A percentile compares a stretch with the other conserved stretches of the same genome.
Evolutionary conservation across 2,888 invertebrate genomes (phyloP).

Genomic region (Eupelmus urozonus): DNA sequence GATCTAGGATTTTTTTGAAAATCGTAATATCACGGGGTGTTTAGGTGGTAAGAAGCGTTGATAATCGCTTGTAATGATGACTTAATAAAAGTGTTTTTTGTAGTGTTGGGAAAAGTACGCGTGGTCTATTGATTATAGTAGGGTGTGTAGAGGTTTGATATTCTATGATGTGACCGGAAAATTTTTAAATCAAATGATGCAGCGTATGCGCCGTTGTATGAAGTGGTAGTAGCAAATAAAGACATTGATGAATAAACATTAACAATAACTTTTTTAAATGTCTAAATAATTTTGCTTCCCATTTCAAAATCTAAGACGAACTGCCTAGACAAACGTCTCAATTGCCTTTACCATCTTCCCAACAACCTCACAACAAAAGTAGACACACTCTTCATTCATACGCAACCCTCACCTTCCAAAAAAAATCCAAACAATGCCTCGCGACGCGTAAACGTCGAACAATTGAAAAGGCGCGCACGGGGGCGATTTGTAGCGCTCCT

Average conservation of each 20-base stretch:
- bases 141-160: constrained; percentile 28
- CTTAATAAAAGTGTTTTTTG: constrained; percentile 16
- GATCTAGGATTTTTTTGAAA: neutral
- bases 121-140: neutral
- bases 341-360: neutral
- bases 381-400: too few species aligned
- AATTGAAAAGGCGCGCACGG: constrained; percentile 48
- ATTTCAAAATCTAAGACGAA: neutral
- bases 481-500: constrained; percentile 46
- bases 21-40: neutral
- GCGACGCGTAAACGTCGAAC: constrained; percentile 41
- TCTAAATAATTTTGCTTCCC: too few species aligned
- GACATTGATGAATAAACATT: too few species aligned
- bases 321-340: constrained; percentile 40
- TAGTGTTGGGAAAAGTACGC: constrained; percentile 6
- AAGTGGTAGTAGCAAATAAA: too few species aligned
- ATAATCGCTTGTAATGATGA: constrained; percentile 45
- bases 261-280: neutral
- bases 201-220: too few species aligned
- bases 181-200: neutral
- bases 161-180: constrained; percentile 1
- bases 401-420: neutral
- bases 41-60: constrained; percentile 11
- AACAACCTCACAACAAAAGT: neutral
- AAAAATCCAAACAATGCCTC: constrained; percentile 17